Evolutionary conservation across 2,797 vertebrate species (phyloP).

Genomic region (Heterohyrax brucei): DNA sequence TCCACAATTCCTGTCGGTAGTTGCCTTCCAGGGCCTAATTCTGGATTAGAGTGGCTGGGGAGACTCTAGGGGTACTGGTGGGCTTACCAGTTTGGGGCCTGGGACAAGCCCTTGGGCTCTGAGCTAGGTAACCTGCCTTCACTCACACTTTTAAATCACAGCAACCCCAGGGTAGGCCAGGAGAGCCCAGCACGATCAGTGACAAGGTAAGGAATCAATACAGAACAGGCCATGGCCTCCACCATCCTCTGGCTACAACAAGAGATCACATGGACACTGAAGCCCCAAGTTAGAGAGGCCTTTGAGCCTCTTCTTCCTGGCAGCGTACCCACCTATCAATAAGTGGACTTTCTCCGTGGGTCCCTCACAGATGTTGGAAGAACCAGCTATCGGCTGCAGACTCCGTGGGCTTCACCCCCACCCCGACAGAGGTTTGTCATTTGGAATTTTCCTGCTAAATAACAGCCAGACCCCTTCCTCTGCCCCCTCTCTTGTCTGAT

Average conservation of each 20-base stretch:
- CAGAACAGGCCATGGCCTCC: background rate
- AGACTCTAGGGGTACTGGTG: background rate
- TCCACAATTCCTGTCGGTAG: accelerated
- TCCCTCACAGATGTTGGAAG: too few species aligned
- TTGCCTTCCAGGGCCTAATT: background rate
- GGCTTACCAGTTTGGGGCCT: background rate
- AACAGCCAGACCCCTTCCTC: too few species aligned
- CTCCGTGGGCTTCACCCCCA: background rate
- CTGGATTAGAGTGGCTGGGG: background rate
- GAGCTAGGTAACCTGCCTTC: background rate
- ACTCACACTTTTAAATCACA: background rate
- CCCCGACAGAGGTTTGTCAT: background rate
- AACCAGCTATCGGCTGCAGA: background rate
- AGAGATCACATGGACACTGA: accelerated
- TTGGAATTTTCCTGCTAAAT: background rate
- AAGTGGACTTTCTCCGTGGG: background rate
- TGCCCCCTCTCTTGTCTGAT: background rate
- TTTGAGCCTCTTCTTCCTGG: background rate
- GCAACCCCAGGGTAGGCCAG: background rate
- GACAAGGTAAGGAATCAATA: background rate
- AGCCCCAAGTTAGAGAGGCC: background rate
- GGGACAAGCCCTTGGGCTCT: too few species aligned
- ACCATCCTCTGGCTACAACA: background rate
- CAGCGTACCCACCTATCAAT: background rate
- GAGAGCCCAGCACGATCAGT: background rate